Conservation (phyloP, 2,888 invertebrate genomes). For the Mactromeris polynyma region DNA sequence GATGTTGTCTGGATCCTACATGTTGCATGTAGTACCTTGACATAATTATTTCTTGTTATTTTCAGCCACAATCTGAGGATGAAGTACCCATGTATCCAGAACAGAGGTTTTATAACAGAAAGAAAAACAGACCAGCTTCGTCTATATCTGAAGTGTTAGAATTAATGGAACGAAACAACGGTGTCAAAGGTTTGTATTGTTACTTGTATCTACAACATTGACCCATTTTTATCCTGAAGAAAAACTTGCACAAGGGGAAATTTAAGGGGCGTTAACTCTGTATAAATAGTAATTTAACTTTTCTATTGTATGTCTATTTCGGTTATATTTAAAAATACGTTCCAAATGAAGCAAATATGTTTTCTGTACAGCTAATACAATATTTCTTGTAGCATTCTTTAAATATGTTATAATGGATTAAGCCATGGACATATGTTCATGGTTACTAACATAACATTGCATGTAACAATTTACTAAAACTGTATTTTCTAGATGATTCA, state of each 20-base stretch:
- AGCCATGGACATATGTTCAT: too few species aligned
- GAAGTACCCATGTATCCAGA: slow-evolving; percentile 68
- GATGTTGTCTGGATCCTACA: too few species aligned
- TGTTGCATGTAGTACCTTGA: background rate
- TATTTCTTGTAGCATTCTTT: too few species aligned
- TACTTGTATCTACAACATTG: background rate
- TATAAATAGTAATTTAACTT: too few species aligned
- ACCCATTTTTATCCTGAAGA: too few species aligned
- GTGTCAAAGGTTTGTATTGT: slow-evolving; percentile 66
- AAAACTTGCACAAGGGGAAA: too few species aligned
- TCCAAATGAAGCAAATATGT: too few species aligned
- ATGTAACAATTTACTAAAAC: background rate
- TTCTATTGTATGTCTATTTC: too few species aligned
- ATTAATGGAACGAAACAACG: slow-evolving; percentile 81
- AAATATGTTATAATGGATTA: too few species aligned
- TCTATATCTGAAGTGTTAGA: slow-evolving; percentile 85
- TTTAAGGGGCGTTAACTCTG: too few species aligned
- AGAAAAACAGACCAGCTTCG: slow-evolving; percentile 82
- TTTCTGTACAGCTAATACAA: too few species aligned
- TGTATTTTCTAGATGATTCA: slow-evolving; percentile 31
- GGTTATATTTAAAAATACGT: too few species aligned
- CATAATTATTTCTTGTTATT: background rate
- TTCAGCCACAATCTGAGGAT: slow-evolving; percentile 77
- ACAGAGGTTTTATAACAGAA: slow-evolving; percentile 77
- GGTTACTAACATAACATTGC: background rate